Conservation (phyloP, 2,113 vertebrate genomes). For the Plecotus auritus region DNA sequence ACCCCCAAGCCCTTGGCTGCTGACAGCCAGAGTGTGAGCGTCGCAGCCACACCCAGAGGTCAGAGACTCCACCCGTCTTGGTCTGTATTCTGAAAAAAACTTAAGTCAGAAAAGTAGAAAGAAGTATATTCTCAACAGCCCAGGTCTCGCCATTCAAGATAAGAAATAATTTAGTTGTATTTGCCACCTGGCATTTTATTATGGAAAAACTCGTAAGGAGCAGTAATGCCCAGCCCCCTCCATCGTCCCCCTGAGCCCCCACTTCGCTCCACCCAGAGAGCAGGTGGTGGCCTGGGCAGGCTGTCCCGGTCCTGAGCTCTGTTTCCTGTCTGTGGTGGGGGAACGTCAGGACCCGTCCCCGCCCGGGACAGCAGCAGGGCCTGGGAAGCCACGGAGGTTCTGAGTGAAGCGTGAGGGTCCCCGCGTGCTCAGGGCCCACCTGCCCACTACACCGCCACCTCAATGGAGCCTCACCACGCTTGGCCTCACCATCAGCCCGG, state of each 20-base stretch:
- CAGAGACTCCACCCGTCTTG: background rate
- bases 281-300: background rate
- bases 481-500: background rate
- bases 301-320: background rate
- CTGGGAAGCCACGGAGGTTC: background rate
- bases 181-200: constrained; percentile 20
- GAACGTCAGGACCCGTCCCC: background rate
- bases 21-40: background rate
- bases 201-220: background rate
- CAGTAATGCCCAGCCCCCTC: background rate
- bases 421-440: background rate
- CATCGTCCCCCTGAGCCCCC: too few relatives aligned
- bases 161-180: background rate
- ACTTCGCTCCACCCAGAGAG: background rate
- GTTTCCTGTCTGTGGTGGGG: background rate
- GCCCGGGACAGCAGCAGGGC: background rate
- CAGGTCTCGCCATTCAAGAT: background rate
- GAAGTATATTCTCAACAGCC: background rate
- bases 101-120: background rate
- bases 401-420: background rate
- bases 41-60: background rate
- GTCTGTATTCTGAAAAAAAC: background rate
- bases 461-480: background rate
- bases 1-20: too few relatives aligned
- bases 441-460: background rate